These are phyloP conservation scores for Semicossyphus pulcher DNA, from an alignment of 2,113 vertebrate genomes.

Conservation along the genomic window DNA sequence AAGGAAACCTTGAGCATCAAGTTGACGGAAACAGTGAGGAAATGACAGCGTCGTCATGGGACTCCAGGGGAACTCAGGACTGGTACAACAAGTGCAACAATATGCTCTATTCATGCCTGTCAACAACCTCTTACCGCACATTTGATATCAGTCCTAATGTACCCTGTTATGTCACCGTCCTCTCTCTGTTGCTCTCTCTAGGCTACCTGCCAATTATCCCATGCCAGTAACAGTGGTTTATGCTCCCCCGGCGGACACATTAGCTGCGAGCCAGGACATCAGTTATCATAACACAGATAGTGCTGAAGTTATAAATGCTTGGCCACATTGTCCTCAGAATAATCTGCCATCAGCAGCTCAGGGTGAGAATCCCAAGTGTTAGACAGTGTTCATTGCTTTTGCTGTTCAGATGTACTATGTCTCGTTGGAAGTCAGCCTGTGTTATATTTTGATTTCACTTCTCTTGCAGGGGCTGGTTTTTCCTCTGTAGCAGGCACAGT, in stretches of 20 bases:
- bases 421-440: not conserved
- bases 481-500: constrained; percentile 35
- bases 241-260: constrained; percentile 9
- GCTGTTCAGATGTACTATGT: constrained; percentile 17
- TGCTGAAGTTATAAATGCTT: constrained; percentile 15
- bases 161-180: constrained; percentile 13
- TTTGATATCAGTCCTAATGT: constrained; percentile 1
- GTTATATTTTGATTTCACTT: constrained; percentile 23
- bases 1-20: constrained; percentile 7
- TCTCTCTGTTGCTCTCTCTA: constrained; percentile 34
- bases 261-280: constrained; percentile 36
- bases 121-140: not conserved
- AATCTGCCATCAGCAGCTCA: constrained; percentile 30
- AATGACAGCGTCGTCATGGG: not conserved
- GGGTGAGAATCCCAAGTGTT: constrained; percentile 51
- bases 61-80: constrained; percentile 3
- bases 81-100: constrained; percentile 23
- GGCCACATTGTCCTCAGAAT: constrained; percentile 35
- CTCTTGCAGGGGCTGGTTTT: constrained; percentile 27
- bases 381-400: constrained; percentile 1
- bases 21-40: constrained; percentile 12
- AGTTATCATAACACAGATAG: constrained; percentile 61
- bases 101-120: not conserved
- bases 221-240: constrained; percentile 19
- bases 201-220: constrained; percentile 19